These are phyloP conservation scores for Antedon mediterranea DNA, from an alignment of 53 echinoderm and acorn worm genomes.

Conservation along the genomic window DNA sequence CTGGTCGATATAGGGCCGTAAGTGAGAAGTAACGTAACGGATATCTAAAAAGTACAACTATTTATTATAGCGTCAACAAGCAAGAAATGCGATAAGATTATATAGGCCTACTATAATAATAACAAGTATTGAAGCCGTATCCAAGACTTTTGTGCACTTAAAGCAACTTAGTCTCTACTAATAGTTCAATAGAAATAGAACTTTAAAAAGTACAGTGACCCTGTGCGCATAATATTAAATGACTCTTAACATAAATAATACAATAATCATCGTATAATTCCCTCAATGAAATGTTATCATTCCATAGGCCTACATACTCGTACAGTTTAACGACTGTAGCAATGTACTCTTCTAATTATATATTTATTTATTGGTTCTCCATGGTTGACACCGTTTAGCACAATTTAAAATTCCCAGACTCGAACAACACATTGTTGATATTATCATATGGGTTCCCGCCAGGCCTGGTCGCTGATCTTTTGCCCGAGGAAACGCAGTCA, in stretches of 20 bases:
- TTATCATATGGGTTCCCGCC: neutral
- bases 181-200: too few relatives aligned
- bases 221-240: too few relatives aligned
- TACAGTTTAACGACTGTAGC: neutral
- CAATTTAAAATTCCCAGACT: neutral
- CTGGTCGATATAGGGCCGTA: neutral
- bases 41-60: neutral
- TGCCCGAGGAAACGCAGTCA: neutral
- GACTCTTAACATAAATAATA: too few relatives aligned
- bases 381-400: conserved; percentile 1
- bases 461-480: neutral
- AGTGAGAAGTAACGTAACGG: neutral
- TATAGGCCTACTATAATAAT: too few relatives aligned
- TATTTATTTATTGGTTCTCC: neutral
- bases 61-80: neutral
- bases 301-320: neutral
- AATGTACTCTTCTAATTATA: neutral
- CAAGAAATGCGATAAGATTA: neutral
- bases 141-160: neutral
- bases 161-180: neutral
- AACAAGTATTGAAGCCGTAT: neutral
- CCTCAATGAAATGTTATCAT: too few relatives aligned
- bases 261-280: too few relatives aligned
- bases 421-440: neutral
- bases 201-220: too few relatives aligned